Conservation (phyloP, 2,888 invertebrate species). For the Halictus quadricinctus region DNA sequence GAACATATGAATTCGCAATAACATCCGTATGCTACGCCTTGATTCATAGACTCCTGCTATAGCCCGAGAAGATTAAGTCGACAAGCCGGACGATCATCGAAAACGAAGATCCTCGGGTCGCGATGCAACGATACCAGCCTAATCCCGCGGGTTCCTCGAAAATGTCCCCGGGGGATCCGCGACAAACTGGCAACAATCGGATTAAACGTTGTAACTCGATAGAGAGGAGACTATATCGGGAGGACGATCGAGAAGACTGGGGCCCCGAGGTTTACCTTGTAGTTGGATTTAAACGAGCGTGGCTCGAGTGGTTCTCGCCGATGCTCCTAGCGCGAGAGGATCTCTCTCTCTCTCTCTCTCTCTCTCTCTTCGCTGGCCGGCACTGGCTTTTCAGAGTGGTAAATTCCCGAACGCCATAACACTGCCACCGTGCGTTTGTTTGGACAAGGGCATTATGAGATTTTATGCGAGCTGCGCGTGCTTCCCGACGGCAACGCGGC, state of each 20-base stretch:
- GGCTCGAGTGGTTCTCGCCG: constrained; percentile 45
- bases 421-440: constrained; percentile 76
- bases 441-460: constrained; percentile 79
- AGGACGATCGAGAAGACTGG: background rate
- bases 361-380: background rate
- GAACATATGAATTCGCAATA: background rate
- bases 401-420: constrained; percentile 71
- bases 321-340: constrained; percentile 53
- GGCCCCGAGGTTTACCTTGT: constrained; percentile 57
- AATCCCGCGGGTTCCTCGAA: constrained; percentile 27
- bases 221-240: constrained; percentile 17
- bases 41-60: background rate
- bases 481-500: constrained; percentile 60
- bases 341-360: constrained; percentile 22
- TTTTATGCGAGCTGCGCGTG: constrained; percentile 75
- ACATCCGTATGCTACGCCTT: background rate
- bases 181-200: constrained; percentile 57
- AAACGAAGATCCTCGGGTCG: background rate
- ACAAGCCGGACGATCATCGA: background rate
- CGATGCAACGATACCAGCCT: constrained; percentile 35
- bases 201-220: constrained; percentile 48
- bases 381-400: constrained; percentile 67
- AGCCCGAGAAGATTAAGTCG: background rate
- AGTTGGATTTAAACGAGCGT: constrained; percentile 59
- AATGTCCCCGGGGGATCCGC: constrained; percentile 37